Evolutionary conservation across 2,113 vertebrate genomes (phyloP).

Genomic region (Mormyrus iriodes): DNA sequence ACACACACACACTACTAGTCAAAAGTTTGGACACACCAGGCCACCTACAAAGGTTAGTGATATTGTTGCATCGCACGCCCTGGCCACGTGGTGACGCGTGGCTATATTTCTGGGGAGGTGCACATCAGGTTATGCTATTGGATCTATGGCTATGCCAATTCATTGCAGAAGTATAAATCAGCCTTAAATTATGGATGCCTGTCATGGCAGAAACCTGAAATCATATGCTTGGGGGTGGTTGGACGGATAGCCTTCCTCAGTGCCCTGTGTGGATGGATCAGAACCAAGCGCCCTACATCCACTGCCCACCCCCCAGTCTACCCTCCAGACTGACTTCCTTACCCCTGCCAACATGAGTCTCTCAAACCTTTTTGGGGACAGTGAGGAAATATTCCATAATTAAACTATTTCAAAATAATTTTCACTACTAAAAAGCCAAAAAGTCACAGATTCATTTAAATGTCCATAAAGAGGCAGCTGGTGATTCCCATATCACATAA

Average conservation of each 20-base stretch:
- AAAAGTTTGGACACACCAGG: too few relatives aligned
- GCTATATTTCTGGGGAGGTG: background rate
- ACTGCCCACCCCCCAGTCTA: background rate
- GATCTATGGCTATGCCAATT: too few relatives aligned
- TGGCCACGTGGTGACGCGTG: too few relatives aligned
- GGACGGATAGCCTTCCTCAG: background rate
- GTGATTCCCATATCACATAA: background rate
- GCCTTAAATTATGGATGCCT: background rate
- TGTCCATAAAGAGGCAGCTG: background rate
- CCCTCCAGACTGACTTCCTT: background rate
- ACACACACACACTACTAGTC: too few relatives aligned
- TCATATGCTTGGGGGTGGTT: background rate
- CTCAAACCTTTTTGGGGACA: background rate
- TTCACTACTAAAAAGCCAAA: background rate
- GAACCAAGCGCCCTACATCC: background rate
- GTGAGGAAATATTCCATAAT: background rate
- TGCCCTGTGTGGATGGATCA: background rate
- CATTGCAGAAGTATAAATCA: background rate
- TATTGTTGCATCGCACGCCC: too few relatives aligned
- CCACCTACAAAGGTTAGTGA: too few relatives aligned
- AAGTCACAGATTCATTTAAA: background rate
- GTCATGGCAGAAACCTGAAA: constrained; percentile 16
- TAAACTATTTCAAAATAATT: background rate
- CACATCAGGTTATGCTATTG: background rate
- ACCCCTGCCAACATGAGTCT: background rate